phyloP scores from a whole-genome alignment of 2,113 vertebrate species.

The Phyllostomus hastatus region DNA sequence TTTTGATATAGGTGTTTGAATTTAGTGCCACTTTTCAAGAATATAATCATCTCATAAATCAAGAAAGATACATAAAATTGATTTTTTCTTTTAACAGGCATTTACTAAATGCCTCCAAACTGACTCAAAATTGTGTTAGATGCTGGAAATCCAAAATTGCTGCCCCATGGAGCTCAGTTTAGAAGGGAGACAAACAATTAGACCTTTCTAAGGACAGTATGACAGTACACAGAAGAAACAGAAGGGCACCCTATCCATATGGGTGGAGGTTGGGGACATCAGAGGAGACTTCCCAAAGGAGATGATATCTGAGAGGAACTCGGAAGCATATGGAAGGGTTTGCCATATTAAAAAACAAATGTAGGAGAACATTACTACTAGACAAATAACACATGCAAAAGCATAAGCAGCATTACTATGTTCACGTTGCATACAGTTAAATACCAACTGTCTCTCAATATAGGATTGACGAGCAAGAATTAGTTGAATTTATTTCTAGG shows the following conservation, averaged over 20 bases:
- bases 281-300: background rate
- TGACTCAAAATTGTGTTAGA: background rate
- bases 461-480: background rate
- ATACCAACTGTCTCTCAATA: background rate
- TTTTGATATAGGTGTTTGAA: background rate
- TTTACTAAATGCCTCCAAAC: background rate
- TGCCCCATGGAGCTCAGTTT: background rate
- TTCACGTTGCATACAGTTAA: background rate
- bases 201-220: background rate
- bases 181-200: background rate
- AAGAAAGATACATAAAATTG: background rate
- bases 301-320: background rate
- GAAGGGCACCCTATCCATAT: background rate
- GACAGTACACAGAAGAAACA: background rate
- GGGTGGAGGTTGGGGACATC: background rate
- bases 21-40: background rate
- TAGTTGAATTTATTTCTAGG: background rate
- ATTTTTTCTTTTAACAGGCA: constrained; percentile 22
- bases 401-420: background rate
- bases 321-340: background rate
- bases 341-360: background rate
- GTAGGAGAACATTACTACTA: background rate
- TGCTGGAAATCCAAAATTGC: background rate
- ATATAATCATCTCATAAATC: background rate
- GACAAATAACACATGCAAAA: background rate